Evolutionary conservation across 2,888 invertebrate species (phyloP).

Genomic region (Tiliacea citrago): DNA sequence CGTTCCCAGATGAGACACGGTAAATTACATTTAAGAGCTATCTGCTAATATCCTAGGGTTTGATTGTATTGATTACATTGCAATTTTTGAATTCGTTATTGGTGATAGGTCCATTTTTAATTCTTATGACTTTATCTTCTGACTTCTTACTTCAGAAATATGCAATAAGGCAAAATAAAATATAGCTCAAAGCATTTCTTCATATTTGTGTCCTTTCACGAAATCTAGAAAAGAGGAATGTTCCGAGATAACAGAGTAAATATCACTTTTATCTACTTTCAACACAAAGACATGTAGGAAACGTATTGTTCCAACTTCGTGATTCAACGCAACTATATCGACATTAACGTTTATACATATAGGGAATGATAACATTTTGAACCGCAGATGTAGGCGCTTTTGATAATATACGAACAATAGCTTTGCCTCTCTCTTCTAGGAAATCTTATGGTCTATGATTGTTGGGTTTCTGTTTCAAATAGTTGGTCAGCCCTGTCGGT

Average conservation of each 20-base stretch:
- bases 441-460: constrained; percentile 43
- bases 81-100: not conserved
- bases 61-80: not conserved
- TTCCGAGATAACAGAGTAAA: constrained; percentile 19
- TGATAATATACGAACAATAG: constrained; percentile 59
- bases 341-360: constrained; percentile 42
- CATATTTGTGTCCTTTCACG: constrained; percentile 2
- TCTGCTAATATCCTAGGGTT: not conserved
- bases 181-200: not conserved
- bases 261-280: constrained; percentile 46
- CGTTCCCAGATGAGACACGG: not conserved
- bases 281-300: constrained; percentile 58
- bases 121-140: too few species aligned
- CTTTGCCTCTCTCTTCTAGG: constrained; percentile 48
- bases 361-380: constrained; percentile 64
- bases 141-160: not conserved
- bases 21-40: not conserved
- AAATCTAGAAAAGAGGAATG: constrained; percentile 8
- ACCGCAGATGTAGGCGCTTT: constrained; percentile 60
- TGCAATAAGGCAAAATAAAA: not conserved
- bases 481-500: not conserved
- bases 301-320: constrained; percentile 72
- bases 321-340: constrained; percentile 67
- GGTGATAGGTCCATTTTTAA: not conserved
- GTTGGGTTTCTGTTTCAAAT: constrained; percentile 41